Evolutionary conservation across 2,797 vertebrate species (phyloP).

Genomic region (Alcedo atthis): DNA sequence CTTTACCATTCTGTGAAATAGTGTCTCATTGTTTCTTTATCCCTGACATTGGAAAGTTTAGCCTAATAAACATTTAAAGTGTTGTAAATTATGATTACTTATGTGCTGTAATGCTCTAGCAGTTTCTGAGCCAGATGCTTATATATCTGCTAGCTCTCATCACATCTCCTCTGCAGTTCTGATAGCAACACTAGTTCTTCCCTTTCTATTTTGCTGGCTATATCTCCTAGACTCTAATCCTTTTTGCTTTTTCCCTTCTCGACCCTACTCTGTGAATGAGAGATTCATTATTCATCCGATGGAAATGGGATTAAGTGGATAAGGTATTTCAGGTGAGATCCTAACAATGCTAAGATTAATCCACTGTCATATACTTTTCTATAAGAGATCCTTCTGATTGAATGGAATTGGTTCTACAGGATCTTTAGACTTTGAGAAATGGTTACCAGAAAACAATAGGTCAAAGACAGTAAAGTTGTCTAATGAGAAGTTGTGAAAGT

Average conservation of each 20-base stretch:
- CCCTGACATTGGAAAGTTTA: neutral
- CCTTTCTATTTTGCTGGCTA: neutral
- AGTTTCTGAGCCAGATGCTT: neutral
- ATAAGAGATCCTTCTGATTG: neutral
- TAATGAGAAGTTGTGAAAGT: neutral
- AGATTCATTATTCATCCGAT: neutral
- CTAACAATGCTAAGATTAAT: neutral
- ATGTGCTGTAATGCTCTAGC: neutral
- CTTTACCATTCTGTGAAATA: neutral
- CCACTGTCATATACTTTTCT: neutral
- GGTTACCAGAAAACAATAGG: neutral
- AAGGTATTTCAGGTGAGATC: neutral
- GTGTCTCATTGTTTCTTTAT: neutral
- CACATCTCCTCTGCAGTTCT: neutral
- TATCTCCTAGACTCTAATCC: fast-evolving
- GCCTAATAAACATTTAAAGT: neutral
- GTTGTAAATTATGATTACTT: neutral
- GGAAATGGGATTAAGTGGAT: neutral
- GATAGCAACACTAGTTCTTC: neutral
- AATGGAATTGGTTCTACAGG: neutral
- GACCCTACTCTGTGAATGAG: neutral
- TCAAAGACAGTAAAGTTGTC: neutral
- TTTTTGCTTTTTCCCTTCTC: neutral
- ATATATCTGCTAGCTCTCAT: neutral
- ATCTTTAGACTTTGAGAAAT: neutral